phyloP scores from a whole-genome alignment of 30 jellyfish, hydroid and myxozoan species.

The Hydra vulgaris region DNA sequence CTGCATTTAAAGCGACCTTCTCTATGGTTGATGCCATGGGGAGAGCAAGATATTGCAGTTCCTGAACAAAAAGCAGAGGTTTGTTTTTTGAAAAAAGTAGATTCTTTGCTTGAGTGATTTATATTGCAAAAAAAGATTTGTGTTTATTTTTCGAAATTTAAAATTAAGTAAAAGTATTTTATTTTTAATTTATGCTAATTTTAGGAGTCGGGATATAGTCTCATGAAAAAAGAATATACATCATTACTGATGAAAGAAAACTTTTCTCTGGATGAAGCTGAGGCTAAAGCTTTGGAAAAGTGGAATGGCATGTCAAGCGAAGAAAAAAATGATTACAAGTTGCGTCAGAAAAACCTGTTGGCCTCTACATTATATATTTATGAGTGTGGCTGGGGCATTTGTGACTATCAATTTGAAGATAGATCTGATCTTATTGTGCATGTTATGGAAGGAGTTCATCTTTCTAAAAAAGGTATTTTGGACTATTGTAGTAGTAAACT shows the following conservation, averaged over 20 bases:
- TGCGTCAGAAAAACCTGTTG: constrained; percentile 31
- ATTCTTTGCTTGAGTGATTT: too few species aligned
- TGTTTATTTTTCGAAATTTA: too few species aligned
- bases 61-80: constrained; percentile 1
- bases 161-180: background rate
- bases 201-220: constrained; percentile 65
- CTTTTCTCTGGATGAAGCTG: constrained; percentile 58
- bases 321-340: constrained; percentile 68
- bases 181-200: background rate
- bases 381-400: constrained; percentile 86
- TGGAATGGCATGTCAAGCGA: constrained; percentile 76
- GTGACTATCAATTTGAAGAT: constrained; percentile 88
- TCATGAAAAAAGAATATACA: constrained; percentile 61
- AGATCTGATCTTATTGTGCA: constrained; percentile 84
- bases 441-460: constrained; percentile 96
- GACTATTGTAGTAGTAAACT: too few species aligned
- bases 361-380: constrained; percentile 37
- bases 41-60: constrained; percentile 18
- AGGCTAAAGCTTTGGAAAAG: constrained; percentile 25
- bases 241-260: constrained; percentile 42
- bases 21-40: constrained; percentile 50
- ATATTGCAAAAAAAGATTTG: too few species aligned
- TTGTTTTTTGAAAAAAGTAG: too few species aligned
- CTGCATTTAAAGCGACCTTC: constrained; percentile 63
- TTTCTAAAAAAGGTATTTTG: constrained; percentile 59